Evolutionary conservation across 2,888 invertebrate species (phyloP).

Genomic region (Dichetophora obliterata): DNA sequence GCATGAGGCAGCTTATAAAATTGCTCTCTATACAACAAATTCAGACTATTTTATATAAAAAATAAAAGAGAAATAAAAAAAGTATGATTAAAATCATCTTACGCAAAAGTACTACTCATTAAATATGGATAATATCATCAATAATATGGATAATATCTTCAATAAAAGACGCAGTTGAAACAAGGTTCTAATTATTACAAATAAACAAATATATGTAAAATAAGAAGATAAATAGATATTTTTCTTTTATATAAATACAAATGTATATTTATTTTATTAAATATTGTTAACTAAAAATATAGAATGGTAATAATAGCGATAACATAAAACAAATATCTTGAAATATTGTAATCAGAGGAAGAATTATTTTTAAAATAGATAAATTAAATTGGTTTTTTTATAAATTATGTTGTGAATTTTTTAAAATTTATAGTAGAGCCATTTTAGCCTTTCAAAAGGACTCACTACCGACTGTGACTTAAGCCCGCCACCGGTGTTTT

Average conservation of each 20-base stretch:
- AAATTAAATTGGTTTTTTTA: no score
- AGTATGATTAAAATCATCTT: not conserved
- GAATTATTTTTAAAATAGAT: no score
- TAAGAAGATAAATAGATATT: not conserved
- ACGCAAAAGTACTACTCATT: not conserved
- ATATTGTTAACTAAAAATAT: constrained; percentile 12
- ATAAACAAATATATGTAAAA: constrained; percentile 3
- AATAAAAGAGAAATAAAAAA: not conserved
- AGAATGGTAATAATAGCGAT: not conserved
- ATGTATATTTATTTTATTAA: constrained; percentile 20
- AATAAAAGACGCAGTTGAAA: not conserved
- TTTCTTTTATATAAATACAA: constrained; percentile 7
- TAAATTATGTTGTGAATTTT: no score
- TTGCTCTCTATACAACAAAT: not conserved
- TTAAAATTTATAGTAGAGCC: no score
- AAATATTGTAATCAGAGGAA: not conserved
- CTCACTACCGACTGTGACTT: no score
- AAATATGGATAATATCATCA: not conserved
- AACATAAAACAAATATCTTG: not conserved
- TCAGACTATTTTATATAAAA: not conserved
- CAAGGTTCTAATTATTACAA: not conserved
- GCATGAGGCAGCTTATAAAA: not conserved
- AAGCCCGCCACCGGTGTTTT: no score
- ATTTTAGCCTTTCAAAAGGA: no score
- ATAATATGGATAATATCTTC: not conserved